A percentile compares a stretch with the other conserved stretches of the same genome.
Evolutionary conservation across 2,888 invertebrate species (phyloP).

Genomic region (Adineta ricciae): DNA sequence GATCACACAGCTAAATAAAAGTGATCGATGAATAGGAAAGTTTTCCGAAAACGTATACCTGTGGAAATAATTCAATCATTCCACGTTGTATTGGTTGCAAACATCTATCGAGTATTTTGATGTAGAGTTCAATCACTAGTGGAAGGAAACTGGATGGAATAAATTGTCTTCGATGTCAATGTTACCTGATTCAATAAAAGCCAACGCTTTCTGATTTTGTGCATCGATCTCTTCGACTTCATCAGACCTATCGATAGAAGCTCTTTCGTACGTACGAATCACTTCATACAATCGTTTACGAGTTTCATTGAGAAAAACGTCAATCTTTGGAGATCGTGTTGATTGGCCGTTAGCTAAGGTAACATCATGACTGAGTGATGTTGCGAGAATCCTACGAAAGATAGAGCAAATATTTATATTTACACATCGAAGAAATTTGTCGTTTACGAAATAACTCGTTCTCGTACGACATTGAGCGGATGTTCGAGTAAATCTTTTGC

Average conservation of each 20-base stretch:
- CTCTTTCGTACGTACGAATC: neutral
- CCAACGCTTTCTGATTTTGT: neutral
- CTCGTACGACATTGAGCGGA: slow-evolving; percentile 39
- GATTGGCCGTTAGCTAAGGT: neutral
- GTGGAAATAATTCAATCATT: neutral
- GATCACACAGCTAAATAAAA: neutral
- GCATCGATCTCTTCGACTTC: neutral
- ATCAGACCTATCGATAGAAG: neutral
- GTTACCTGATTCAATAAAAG: neutral
- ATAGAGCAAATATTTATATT: too few species aligned
- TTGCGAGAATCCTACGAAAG: too few species aligned
- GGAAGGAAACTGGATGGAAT: slow-evolving; percentile 38
- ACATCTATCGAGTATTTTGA: neutral
- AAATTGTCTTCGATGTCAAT: neutral
- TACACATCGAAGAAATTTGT: too few species aligned
- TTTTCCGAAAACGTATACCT: neutral
- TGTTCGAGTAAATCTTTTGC: slow-evolving; percentile 37
- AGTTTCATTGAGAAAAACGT: too few species aligned
- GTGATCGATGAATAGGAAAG: too few species aligned
- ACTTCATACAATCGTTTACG: too few species aligned
- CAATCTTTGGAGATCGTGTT: too few species aligned
- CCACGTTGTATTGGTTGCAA: too few species aligned
- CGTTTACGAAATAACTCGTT: too few species aligned
- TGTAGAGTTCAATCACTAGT: too few species aligned
- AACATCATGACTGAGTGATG: too few species aligned